Evolutionary conservation across 2,888 invertebrate species (phyloP).

Genomic region (Adelognathus sp.): DNA sequence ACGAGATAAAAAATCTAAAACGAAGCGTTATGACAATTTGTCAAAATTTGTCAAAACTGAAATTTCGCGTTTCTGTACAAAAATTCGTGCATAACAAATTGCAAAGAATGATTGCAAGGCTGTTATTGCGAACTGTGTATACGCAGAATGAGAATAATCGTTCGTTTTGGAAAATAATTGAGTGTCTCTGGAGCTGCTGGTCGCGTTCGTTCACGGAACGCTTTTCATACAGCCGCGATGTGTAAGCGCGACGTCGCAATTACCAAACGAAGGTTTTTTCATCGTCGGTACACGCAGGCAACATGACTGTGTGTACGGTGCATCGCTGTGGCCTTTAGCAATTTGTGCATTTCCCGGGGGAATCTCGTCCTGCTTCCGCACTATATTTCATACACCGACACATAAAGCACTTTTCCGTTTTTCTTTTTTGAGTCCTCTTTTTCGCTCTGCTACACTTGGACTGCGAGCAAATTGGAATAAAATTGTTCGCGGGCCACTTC

Average conservation of each 20-base stretch:
- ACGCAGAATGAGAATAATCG: slow-evolving; percentile 41
- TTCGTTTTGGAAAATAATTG: slow-evolving; percentile 48
- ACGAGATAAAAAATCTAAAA: background rate
- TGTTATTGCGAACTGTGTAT: background rate
- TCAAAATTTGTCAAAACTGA: too few species aligned
- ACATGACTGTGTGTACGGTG: background rate
- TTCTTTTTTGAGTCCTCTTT: background rate
- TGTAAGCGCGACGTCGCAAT: slow-evolving; percentile 30
- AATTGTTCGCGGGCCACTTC: background rate
- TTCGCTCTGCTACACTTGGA: background rate
- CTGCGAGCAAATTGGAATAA: slow-evolving; percentile 15
- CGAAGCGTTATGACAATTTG: too few species aligned
- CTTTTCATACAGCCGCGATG: slow-evolving; percentile 43
- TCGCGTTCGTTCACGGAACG: background rate
- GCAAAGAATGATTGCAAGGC: background rate
- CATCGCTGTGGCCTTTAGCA: slow-evolving; percentile 33
- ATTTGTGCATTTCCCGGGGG: slow-evolving; percentile 41
- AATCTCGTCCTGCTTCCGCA: slow-evolving; percentile 26
- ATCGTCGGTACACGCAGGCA: background rate
- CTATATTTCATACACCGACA: slow-evolving; percentile 30
- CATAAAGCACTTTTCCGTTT: background rate
- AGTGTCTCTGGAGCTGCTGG: slow-evolving; percentile 28
- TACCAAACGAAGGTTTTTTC: slow-evolving; percentile 47
- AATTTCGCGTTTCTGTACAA: too few species aligned
- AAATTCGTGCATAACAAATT: too few species aligned